These are phyloP conservation scores for Dichetophora obliterata DNA, from an alignment of 2,888 invertebrate genomes.

Conservation along the genomic window DNA sequence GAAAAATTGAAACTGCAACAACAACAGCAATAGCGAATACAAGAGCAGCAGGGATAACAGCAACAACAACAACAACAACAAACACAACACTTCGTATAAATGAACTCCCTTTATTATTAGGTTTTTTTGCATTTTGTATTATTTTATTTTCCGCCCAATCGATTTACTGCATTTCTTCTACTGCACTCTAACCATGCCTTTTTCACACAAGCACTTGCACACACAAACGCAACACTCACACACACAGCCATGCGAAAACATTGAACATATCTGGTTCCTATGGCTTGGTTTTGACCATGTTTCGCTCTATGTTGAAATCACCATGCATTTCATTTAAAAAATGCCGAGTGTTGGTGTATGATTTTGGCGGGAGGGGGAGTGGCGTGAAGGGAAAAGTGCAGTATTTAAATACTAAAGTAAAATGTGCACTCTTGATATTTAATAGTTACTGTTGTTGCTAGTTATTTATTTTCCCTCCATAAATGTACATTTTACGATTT, in stretches of 20 bases:
- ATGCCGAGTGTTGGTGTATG: background rate
- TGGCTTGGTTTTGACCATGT: conserved; percentile 6
- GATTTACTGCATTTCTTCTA: conserved; percentile 21
- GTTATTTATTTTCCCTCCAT: conserved; percentile 29
- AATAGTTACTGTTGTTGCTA: conserved; percentile 35
- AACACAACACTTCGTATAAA: background rate
- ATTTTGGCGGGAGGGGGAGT: background rate
- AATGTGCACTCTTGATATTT: conserved; percentile 44
- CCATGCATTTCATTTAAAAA: background rate
- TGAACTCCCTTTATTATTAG: background rate
- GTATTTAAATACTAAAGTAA: conserved; percentile 42
- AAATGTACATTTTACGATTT: conserved; percentile 44
- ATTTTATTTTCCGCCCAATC: conserved; percentile 18
- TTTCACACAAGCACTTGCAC: background rate
- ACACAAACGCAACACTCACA: too few species aligned
- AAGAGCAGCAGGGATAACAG: conserved; percentile 10
- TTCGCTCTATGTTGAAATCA: background rate
- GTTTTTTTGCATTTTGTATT: conserved; percentile 14
- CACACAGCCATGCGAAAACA: background rate
- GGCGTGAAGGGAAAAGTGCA: background rate
- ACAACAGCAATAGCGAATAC: conserved; percentile 30
- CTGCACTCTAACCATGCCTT: background rate
- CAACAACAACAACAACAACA: conserved; percentile 27
- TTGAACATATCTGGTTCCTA: conserved; percentile 5
- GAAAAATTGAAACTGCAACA: conserved; percentile 21